Evolutionary conservation across 2,797 vertebrate species (phyloP).

Genomic region (Chelonia mydas): DNA sequence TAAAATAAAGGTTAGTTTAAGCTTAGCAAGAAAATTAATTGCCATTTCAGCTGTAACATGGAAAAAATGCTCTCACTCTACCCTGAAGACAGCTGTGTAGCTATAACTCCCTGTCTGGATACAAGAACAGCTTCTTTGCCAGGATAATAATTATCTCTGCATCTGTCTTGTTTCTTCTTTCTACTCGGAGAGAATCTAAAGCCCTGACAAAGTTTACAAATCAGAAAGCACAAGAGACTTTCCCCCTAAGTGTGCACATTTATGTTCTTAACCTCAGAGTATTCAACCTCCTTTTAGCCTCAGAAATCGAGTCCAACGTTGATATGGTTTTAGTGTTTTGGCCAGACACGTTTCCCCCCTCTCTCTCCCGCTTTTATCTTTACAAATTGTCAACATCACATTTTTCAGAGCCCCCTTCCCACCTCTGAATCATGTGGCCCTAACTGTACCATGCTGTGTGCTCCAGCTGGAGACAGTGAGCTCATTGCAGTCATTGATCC

Average conservation of each 20-base stretch:
- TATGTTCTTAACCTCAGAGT: background rate
- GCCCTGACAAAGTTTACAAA: slow-evolving; percentile 54
- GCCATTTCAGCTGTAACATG: slow-evolving; percentile 65
- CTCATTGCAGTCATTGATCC: background rate
- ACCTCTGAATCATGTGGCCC: background rate
- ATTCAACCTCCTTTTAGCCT: background rate
- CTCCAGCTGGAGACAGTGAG: background rate
- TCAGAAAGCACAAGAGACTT: slow-evolving; percentile 31
- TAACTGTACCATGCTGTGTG: background rate
- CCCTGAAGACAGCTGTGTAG: slow-evolving; percentile 64
- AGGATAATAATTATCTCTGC: slow-evolving; percentile 65
- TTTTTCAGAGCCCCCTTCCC: background rate
- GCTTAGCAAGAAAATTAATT: slow-evolving; percentile 76
- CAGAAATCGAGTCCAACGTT: accelerated
- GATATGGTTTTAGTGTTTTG: accelerated
- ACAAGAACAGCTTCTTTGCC: slow-evolving; percentile 64
- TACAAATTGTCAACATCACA: background rate
- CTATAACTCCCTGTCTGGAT: slow-evolving; percentile 66
- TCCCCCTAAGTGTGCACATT: background rate
- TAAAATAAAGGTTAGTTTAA: slow-evolving; percentile 75
- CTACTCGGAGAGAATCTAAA: background rate
- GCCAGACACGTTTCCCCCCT: accelerated
- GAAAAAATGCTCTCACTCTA: slow-evolving; percentile 60
- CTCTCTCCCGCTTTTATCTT: background rate
- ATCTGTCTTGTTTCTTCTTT: slow-evolving; percentile 64